Percentiles rank a stretch among this genome's conserved stretches.
phyloP scores from a whole-genome alignment of 2,888 invertebrate species.

The Abrostola triplasia region DNA sequence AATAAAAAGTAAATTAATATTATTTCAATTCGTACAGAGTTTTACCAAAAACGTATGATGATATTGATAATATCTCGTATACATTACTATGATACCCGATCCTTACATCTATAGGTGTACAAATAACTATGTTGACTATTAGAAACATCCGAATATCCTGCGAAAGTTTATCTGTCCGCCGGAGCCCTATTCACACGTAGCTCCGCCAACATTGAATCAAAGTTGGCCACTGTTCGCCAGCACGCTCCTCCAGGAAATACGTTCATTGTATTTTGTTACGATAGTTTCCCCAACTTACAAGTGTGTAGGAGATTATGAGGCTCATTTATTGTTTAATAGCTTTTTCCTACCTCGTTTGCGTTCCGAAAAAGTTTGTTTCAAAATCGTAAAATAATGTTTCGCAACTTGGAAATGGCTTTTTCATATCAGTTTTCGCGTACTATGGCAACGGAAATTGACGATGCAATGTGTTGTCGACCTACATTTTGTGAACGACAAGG shows the following conservation, averaged over 20 bases:
- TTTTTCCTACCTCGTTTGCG: slow-evolving; percentile 37
- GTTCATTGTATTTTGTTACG: slow-evolving; percentile 48
- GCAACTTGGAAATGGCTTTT: slow-evolving; percentile 55
- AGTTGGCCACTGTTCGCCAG: slow-evolving; percentile 38
- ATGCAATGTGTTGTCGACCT: slow-evolving; percentile 63
- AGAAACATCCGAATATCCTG: slow-evolving; percentile 17
- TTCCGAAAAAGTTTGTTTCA: slow-evolving; percentile 26
- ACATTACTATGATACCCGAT: not conserved
- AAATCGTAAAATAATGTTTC: slow-evolving; percentile 45
- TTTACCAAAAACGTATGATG: too few species aligned
- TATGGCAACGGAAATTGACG: slow-evolving; percentile 26
- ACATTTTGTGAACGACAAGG: slow-evolving; percentile 65
- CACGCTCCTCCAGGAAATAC: slow-evolving; percentile 41
- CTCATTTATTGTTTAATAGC: slow-evolving; percentile 51
- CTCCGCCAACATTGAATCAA: slow-evolving; percentile 46
- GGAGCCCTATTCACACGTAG: slow-evolving; percentile 28
- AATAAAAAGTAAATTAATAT: too few species aligned
- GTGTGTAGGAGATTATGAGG: slow-evolving; percentile 48
- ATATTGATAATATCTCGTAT: too few species aligned
- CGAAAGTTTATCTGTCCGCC: slow-evolving; percentile 20
- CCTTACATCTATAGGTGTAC: not conserved
- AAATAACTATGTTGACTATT: slow-evolving; percentile 10
- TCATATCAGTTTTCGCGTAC: slow-evolving; percentile 46
- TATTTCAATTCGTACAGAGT: too few species aligned
- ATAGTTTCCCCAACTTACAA: slow-evolving; percentile 50